These are phyloP conservation scores for Pollenia angustigena DNA, from an alignment of 2,888 invertebrate genomes.

Conservation along the genomic window DNA sequence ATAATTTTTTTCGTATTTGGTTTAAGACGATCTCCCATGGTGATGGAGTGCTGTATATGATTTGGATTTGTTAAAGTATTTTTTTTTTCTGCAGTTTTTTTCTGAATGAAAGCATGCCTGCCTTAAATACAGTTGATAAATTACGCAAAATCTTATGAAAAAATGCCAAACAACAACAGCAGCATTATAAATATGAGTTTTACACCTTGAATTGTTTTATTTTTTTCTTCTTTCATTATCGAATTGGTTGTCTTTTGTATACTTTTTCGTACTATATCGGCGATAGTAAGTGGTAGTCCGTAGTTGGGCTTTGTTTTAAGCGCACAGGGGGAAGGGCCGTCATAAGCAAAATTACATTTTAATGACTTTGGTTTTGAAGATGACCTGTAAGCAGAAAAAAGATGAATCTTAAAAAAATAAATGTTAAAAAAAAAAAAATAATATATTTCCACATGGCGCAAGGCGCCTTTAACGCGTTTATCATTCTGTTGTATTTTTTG, in stretches of 20 bases:
- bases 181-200: conserved; percentile 68
- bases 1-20: conserved; percentile 51
- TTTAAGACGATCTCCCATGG: conserved; percentile 71
- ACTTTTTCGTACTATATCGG: conserved; percentile 18
- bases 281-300: conserved; percentile 37
- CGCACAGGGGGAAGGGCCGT: conserved; percentile 63
- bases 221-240: background rate
- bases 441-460: conserved; percentile 71
- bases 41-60: conserved; percentile 63
- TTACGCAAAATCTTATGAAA: conserved; percentile 72
- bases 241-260: conserved; percentile 30
- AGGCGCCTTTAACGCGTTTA: conserved; percentile 73
- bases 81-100: conserved; percentile 52
- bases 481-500: conserved; percentile 57
- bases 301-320: conserved; percentile 56
- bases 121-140: conserved; percentile 73
- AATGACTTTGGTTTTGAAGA: conserved; percentile 73
- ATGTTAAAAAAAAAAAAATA: conserved; percentile 13
- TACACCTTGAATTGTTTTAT: conserved; percentile 64
- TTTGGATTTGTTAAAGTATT: conserved; percentile 59
- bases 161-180: conserved; percentile 49
- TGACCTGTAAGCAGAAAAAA: conserved; percentile 64
- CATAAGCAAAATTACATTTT: conserved; percentile 73
- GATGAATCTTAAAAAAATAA: conserved; percentile 34
- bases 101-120: conserved; percentile 68